These are phyloP conservation scores for Hirundo rustica DNA, from an alignment of 2,797 vertebrate species.

Conservation along the genomic window DNA sequence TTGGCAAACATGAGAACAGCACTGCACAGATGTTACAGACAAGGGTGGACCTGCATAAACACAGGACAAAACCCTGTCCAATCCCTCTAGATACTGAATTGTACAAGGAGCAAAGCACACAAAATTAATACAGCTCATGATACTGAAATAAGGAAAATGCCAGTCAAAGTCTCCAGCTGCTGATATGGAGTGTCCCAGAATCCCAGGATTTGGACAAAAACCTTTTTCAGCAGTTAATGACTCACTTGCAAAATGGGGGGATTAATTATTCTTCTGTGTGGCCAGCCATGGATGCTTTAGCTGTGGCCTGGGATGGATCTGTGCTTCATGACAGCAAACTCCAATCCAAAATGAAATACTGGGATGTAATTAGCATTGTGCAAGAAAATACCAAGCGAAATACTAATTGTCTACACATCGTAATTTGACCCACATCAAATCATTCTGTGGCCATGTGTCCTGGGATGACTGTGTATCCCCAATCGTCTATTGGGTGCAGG, in stretches of 20 bases:
- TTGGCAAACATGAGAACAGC: neutral
- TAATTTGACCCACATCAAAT: neutral
- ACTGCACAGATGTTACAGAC: neutral
- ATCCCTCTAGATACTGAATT: neutral
- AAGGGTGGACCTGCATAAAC: neutral
- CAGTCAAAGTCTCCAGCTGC: neutral
- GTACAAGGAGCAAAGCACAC: neutral
- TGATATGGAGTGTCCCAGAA: neutral
- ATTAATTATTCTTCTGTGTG: neutral
- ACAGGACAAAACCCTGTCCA: neutral
- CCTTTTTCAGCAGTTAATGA: neutral
- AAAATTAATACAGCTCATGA: neutral
- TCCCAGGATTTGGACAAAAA: neutral
- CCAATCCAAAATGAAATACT: neutral
- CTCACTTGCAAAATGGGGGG: neutral
- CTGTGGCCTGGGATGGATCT: neutral
- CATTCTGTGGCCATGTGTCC: rapidly evolving
- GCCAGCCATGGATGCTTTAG: neutral
- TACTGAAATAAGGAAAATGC: neutral
- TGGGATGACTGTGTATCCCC: no score
- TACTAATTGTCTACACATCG: neutral
- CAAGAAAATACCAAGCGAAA: neutral
- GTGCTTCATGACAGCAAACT: neutral
- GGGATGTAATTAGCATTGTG: neutral
- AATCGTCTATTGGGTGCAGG: no score